Evolutionary conservation across 2,113 vertebrate species (phyloP).

Genomic region (Odontesthes bonariensis): DNA sequence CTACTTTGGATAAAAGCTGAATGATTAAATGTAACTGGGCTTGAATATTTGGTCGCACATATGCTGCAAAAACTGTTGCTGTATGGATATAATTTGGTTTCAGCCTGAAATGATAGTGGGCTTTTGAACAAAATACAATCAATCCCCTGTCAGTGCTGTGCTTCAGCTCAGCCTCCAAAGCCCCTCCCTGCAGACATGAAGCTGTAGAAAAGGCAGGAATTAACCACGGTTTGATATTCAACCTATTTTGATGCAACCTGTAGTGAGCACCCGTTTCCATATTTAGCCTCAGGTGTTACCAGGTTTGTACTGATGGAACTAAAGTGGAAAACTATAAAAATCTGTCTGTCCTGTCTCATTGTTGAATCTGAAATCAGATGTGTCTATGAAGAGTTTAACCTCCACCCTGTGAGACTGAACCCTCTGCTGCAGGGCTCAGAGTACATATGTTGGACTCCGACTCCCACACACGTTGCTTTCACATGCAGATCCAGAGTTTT

Average conservation of each 20-base stretch:
- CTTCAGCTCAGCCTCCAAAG: background rate
- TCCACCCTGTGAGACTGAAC: background rate
- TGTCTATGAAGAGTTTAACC: constrained; percentile 12
- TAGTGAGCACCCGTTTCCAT: too few species aligned
- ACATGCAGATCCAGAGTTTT: background rate
- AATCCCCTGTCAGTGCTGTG: background rate
- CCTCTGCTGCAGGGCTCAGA: background rate
- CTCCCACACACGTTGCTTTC: constrained; percentile 13
- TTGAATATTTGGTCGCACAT: background rate
- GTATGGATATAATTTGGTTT: background rate
- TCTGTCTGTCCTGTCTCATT: background rate
- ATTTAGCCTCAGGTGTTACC: too few species aligned
- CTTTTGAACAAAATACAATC: too few species aligned
- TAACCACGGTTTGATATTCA: background rate
- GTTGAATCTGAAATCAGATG: background rate
- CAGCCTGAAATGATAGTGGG: too few species aligned
- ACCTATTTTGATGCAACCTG: too few species aligned
- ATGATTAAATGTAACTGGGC: background rate
- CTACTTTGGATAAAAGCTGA: background rate
- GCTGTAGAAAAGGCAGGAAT: background rate
- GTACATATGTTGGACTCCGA: constrained; percentile 5
- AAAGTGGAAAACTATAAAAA: constrained; percentile 1
- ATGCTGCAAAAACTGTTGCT: background rate
- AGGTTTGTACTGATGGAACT: background rate
- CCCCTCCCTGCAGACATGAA: background rate